Conservation (phyloP, 2,113 vertebrate genomes). For the Mesoclemmys tuberculata region DNA sequence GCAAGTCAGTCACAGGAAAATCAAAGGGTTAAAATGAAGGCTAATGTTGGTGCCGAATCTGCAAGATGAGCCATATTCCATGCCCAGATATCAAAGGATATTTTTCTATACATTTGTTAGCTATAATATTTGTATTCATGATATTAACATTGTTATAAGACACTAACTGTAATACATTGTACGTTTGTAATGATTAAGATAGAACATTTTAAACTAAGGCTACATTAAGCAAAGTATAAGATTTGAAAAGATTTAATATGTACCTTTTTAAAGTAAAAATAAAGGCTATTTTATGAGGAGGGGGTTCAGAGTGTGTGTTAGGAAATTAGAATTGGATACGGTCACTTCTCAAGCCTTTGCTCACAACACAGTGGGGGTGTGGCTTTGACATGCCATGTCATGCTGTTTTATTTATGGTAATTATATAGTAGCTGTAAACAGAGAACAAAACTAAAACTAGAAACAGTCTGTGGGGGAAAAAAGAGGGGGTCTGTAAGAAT, state of each 20-base stretch:
- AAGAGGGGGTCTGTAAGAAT: background rate
- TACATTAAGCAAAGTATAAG: background rate
- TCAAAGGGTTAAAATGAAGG: background rate
- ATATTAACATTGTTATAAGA: background rate
- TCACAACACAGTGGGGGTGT: conserved; percentile 74
- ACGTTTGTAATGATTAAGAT: background rate
- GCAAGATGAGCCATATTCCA: background rate
- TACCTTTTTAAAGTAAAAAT: conserved; percentile 26
- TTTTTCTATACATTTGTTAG: background rate
- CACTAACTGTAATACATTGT: background rate
- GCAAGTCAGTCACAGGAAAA: background rate
- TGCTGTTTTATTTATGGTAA: conserved; percentile 75
- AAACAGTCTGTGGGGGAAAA: conserved; percentile 33
- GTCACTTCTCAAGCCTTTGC: conserved; percentile 48
- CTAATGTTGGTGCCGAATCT: background rate
- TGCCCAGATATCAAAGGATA: background rate
- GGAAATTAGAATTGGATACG: conserved; percentile 53
- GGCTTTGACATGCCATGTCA: conserved; percentile 72
- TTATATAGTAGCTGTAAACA: conserved; percentile 56
- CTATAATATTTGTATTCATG: background rate
- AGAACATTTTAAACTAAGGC: background rate
- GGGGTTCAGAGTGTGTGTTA: background rate
- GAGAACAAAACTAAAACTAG: conserved; percentile 63
- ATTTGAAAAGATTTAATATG: background rate
- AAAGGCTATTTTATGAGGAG: background rate